A percentile compares a stretch with the other conserved stretches of the same genome.
These are phyloP conservation scores for Plebejus argus DNA, from an alignment of 2,888 invertebrate genomes.

Conservation along the genomic window DNA sequence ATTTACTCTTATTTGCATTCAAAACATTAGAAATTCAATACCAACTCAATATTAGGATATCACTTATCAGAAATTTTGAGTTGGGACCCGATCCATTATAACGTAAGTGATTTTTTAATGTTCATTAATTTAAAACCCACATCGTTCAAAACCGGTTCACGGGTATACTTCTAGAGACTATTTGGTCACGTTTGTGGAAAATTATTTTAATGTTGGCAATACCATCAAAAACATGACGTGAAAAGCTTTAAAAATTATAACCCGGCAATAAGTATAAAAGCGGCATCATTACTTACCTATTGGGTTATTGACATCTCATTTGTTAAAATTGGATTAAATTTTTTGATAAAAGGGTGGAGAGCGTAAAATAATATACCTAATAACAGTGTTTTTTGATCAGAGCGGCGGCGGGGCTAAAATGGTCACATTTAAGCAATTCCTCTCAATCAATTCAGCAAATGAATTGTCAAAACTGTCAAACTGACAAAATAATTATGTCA, in stretches of 20 bases:
- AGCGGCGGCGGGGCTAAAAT: no score
- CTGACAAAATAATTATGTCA: no score
- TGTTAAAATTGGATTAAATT: neutral
- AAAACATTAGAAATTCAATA: neutral
- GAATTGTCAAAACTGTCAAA: no score
- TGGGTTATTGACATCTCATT: neutral
- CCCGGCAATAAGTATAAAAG: neutral
- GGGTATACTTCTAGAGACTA: neutral
- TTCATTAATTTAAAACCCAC: constrained; percentile 8
- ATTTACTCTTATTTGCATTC: neutral
- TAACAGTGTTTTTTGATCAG: no score
- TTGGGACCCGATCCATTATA: constrained; percentile 4
- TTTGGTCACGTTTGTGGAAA: constrained; percentile 9
- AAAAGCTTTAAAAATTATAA: neutral
- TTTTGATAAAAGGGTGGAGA: no score
- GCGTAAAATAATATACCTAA: no score
- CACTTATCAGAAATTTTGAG: neutral
- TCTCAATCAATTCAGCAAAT: no score
- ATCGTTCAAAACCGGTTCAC: neutral
- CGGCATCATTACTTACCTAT: neutral
- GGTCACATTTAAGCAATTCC: no score
- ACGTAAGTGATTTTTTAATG: constrained; percentile 16
- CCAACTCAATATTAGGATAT: neutral
- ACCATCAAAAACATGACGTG: neutral
- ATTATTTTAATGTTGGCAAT: neutral